Percentiles rank a stretch among this genome's conserved stretches.
Evolutionary conservation across 2,113 vertebrate species (phyloP).

Genomic region (Paramisgurnus dabryanus): DNA sequence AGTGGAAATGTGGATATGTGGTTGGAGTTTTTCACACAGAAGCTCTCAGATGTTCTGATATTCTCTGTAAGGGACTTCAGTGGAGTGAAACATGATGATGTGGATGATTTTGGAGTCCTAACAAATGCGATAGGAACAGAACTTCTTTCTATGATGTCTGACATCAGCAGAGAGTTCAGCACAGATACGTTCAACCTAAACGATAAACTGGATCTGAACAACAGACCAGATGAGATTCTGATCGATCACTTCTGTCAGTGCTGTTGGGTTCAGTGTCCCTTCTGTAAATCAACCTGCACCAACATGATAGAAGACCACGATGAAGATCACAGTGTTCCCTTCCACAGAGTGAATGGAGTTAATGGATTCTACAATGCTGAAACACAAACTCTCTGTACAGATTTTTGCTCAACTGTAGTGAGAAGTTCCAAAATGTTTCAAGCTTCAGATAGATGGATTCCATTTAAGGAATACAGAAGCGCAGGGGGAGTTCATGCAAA

Average conservation of each 20-base stretch:
- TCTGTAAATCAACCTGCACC: too few species aligned
- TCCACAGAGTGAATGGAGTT: fast-evolving
- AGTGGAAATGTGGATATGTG: too few species aligned
- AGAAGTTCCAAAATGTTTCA: too few species aligned
- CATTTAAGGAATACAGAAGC: too few species aligned
- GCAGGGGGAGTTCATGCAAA: too few species aligned
- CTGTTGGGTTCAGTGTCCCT: conserved; percentile 20
- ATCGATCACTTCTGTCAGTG: conserved; percentile 2
- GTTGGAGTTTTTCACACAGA: background rate
- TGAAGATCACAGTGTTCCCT: too few species aligned
- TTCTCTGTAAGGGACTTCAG: background rate
- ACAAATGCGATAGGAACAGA: too few species aligned
- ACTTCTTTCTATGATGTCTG: background rate
- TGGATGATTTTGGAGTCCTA: background rate
- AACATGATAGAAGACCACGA: too few species aligned
- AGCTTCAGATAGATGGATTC: too few species aligned
- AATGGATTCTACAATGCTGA: too few species aligned
- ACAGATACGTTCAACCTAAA: background rate
- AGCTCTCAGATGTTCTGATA: background rate
- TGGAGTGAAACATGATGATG: background rate
- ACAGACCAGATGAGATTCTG: background rate
- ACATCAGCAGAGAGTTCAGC: background rate
- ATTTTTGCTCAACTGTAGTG: background rate
- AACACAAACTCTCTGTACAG: background rate
- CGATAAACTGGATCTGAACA: background rate